Percentiles rank a stretch among this genome's conserved stretches.
These are phyloP conservation scores for Argyra leucocephala DNA, from an alignment of 2,888 invertebrate species.

Conservation along the genomic window DNA sequence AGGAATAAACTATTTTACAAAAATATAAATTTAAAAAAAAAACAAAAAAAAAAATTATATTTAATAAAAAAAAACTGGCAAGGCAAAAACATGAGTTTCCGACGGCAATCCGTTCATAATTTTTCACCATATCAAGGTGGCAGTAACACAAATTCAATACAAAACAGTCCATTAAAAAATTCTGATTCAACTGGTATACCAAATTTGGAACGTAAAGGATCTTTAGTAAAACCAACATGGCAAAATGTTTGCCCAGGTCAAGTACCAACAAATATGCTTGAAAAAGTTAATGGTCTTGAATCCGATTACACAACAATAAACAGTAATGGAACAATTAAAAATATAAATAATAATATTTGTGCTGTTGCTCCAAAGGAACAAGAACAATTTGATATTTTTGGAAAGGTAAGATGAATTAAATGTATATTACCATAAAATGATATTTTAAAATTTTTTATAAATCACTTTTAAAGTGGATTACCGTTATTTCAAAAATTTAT, in stretches of 20 bases:
- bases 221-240: conserved; percentile 43
- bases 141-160: conserved; percentile 15
- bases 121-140: conserved; percentile 22
- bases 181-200: conserved; percentile 5
- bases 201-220: conserved; percentile 35
- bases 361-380: conserved; percentile 26
- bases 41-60: neutral
- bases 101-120: conserved; percentile 27
- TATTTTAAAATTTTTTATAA: no score
- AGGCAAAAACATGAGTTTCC: conserved; percentile 21
- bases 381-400: conserved; percentile 35
- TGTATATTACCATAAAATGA: no score
- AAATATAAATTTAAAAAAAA: neutral
- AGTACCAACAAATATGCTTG: conserved; percentile 37
- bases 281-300: conserved; percentile 38
- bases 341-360: conserved; percentile 12
- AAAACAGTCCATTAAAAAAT: conserved; percentile 20
- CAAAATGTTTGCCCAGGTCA: conserved; percentile 43
- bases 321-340: conserved; percentile 4
- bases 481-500: no score
- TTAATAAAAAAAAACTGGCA: neutral
- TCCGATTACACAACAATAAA: neutral
- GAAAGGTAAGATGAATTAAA: conserved; percentile 41
- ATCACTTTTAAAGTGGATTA: no score
- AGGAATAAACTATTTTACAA: neutral